Evolutionary conservation across 2,113 vertebrate genomes (phyloP).

Genomic region (Rhinogobius similis): DNA sequence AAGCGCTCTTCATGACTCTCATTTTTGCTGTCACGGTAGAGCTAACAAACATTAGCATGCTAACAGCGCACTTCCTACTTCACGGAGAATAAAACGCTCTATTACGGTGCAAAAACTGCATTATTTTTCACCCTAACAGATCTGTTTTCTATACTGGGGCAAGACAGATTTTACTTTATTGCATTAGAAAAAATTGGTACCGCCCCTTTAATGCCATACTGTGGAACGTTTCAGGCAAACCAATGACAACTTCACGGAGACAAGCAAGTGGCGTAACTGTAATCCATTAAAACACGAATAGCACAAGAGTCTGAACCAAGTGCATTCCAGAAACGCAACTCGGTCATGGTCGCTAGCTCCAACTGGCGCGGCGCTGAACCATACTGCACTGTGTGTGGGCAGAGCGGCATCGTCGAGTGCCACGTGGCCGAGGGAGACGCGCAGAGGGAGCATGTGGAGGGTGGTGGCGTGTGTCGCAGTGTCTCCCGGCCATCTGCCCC

Average conservation of each 20-base stretch:
- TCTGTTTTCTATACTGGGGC: too few relatives aligned
- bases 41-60: too few relatives aligned
- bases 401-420: conserved; percentile 30
- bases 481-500: conserved; percentile 41
- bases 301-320: not conserved
- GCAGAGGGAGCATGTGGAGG: conserved; percentile 16
- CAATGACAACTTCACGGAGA: not conserved
- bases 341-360: not conserved
- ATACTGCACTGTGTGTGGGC: not conserved
- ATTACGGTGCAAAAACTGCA: too few relatives aligned
- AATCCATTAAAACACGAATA: not conserved
- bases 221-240: not conserved
- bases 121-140: too few relatives aligned
- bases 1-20: too few relatives aligned
- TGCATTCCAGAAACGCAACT: not conserved
- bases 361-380: not conserved
- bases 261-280: not conserved
- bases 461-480: conserved; percentile 9
- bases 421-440: conserved; percentile 38
- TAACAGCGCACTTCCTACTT: too few relatives aligned
- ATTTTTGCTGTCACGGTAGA: too few relatives aligned
- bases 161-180: too few relatives aligned
- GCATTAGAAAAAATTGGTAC: too few relatives aligned
- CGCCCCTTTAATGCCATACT: too few relatives aligned
- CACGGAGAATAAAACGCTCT: too few relatives aligned